phyloP scores from a whole-genome alignment of 2,888 invertebrate species.

The Amiota mariae region DNA sequence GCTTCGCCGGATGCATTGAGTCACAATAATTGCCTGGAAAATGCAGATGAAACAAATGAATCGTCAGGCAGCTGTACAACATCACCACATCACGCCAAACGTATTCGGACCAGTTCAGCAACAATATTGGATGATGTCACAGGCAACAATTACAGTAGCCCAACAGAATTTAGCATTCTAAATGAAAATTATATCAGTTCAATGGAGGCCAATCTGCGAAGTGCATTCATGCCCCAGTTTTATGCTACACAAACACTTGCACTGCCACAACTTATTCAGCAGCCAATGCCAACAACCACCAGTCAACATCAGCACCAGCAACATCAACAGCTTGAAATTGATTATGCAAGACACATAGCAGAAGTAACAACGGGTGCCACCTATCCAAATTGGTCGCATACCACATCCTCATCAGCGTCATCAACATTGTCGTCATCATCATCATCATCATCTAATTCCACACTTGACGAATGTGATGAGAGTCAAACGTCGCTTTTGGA shows the following conservation, averaged over 20 bases:
- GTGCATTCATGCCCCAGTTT: slow-evolving; percentile 46
- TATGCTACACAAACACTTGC: slow-evolving; percentile 31
- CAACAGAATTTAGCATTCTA: slow-evolving; percentile 33
- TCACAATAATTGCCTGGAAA: neutral
- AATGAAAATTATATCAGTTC: slow-evolving; percentile 54
- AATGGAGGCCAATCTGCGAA: slow-evolving; percentile 51
- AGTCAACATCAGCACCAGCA: slow-evolving; percentile 28
- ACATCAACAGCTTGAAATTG: slow-evolving; percentile 46
- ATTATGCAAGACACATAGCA: slow-evolving; percentile 58
- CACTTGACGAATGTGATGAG: slow-evolving; percentile 27
- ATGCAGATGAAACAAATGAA: slow-evolving; percentile 14
- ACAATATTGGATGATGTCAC: slow-evolving; percentile 44
- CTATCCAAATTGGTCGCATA: slow-evolving; percentile 56
- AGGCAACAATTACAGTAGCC: slow-evolving; percentile 10
- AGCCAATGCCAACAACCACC: neutral
- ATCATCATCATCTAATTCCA: slow-evolving; percentile 34
- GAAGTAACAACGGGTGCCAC: slow-evolving; percentile 28
- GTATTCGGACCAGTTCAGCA: slow-evolving; percentile 50
- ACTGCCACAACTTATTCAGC: neutral
- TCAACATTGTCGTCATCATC: slow-evolving; percentile 49
- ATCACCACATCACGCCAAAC: slow-evolving; percentile 55
- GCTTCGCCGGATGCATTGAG: slow-evolving; percentile 51
- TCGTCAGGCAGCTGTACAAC: neutral
- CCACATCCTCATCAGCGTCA: slow-evolving; percentile 58
- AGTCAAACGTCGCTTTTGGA: slow-evolving; percentile 34